phyloP scores from a whole-genome alignment of 1,140 invertebrate species.

The Saccostrea cuccullata region DNA sequence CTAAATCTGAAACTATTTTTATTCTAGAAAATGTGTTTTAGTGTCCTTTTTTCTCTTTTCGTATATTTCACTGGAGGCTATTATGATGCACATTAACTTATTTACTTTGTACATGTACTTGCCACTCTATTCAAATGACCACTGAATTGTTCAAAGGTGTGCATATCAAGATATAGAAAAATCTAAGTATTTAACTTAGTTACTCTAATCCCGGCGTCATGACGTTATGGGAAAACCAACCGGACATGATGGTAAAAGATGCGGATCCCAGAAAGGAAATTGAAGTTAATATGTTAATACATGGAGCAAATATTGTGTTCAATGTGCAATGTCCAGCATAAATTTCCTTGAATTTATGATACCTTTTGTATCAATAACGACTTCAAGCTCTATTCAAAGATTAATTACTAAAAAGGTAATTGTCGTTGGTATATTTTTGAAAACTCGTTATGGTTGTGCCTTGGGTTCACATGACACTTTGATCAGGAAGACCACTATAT shows the following conservation, averaged over 20 bases:
- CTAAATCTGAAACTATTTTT: background rate
- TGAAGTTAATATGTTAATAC: background rate
- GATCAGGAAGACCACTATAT: background rate
- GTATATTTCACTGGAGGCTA: background rate
- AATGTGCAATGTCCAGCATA: constrained; percentile 28
- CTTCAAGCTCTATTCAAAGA: background rate
- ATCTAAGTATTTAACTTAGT: background rate
- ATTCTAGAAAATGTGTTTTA: background rate
- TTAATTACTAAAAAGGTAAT: background rate
- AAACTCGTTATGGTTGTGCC: no score
- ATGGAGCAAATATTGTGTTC: background rate
- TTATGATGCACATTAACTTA: no score
- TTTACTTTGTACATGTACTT: background rate
- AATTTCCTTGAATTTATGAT: background rate
- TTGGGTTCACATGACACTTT: background rate
- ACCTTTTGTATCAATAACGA: background rate
- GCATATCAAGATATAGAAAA: background rate
- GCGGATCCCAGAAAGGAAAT: background rate
- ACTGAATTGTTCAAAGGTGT: background rate
- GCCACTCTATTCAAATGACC: background rate
- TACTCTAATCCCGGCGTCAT: background rate
- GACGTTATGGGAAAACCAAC: constrained; percentile 2
- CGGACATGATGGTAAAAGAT: background rate
- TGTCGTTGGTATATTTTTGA: background rate
- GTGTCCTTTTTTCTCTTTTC: background rate